Base-by-base conservation (phyloP, 2,797 vertebrate genomes). In the Ptychobarbus kaznakovi region DNA sequence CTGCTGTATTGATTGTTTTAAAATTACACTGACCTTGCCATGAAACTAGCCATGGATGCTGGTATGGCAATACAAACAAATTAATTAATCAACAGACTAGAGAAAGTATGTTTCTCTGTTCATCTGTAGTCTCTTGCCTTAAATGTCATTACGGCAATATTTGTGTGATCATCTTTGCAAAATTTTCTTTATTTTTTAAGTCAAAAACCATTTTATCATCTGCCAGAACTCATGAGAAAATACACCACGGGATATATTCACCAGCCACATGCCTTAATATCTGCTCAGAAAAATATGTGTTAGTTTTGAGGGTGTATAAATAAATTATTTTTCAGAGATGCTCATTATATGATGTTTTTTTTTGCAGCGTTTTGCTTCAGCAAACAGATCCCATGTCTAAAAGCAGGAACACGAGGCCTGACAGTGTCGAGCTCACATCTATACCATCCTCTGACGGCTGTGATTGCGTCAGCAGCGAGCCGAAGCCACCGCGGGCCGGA, bases 391-490 rank as follows among this genome's bases (percentile, higher is more conserved):
- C 49, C 3, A 22, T 12, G 46, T 75, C 85, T 83, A 44, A 69
- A 82, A 88, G 56, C 86, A 80, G 82, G 87, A 82, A 32, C 77
- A 90, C 89, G 80, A 86, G 83, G 73, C 56, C 76, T 90, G 91
- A 90, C 92, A 91, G 90, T 86, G 89, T 84, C 53, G 73, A 79
- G 85, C 85, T 84, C 76, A 86, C 88, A 90, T 90, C 75, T 63
- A 87, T 89, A 89, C 81, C 80, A 89, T 80, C 82, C 73, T 89
- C 87, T 82, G 88, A 53, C 85, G 87, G 87, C 87, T 84, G 80
- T 86, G 85, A 89, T 92, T 80, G 28, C 12, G 18, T 76, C 88
- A 84, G 90, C 92, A 92, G 82, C 56, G 77, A 94, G 93, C 92
- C 86, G 91, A 86, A 89, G 78, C 81, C 74, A 87, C 85, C 81